Conservation (phyloP, 2,113 vertebrate genomes). For the Hippocampus guttulatus region DNA sequence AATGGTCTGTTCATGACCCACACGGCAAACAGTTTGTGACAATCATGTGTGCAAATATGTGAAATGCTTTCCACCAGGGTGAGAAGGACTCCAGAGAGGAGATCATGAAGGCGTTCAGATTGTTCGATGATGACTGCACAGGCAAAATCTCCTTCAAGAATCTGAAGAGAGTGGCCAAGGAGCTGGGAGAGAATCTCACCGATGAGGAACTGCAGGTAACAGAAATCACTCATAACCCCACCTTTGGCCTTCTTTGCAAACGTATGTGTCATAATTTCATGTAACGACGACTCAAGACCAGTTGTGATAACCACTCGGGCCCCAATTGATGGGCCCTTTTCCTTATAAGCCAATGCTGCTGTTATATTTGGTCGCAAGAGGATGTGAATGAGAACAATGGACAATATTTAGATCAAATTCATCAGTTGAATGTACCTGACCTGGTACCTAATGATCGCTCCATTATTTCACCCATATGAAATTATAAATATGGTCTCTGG, state of each 20-base stretch:
- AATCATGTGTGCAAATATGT: not conserved
- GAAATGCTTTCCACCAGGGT: conserved; percentile 65
- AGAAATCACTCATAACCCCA: not conserved
- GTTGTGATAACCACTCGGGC: no score
- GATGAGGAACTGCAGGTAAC: conserved; percentile 89
- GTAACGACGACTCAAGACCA: not conserved
- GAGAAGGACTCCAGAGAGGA: conserved; percentile 93
- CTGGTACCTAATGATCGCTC: no score
- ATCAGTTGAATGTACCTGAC: no score
- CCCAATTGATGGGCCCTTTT: no score
- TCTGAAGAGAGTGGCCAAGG: conserved; percentile 87
- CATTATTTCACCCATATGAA: no score
- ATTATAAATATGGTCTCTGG: no score
- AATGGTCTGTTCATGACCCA: conserved; percentile 73
- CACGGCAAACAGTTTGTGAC: not conserved
- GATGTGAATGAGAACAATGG: no score
- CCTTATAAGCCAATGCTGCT: no score
- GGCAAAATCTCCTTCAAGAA: conserved; percentile 92
- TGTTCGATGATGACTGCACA: conserved; percentile 90
- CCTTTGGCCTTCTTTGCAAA: not conserved
- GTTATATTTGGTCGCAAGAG: no score
- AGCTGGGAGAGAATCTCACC: conserved; percentile 89
- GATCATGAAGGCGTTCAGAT: conserved; percentile 87
- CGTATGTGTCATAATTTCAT: not conserved
- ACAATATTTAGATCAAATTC: no score